These are phyloP conservation scores for Deroplatys truncata DNA, from an alignment of 2,888 invertebrate species.

Conservation along the genomic window DNA sequence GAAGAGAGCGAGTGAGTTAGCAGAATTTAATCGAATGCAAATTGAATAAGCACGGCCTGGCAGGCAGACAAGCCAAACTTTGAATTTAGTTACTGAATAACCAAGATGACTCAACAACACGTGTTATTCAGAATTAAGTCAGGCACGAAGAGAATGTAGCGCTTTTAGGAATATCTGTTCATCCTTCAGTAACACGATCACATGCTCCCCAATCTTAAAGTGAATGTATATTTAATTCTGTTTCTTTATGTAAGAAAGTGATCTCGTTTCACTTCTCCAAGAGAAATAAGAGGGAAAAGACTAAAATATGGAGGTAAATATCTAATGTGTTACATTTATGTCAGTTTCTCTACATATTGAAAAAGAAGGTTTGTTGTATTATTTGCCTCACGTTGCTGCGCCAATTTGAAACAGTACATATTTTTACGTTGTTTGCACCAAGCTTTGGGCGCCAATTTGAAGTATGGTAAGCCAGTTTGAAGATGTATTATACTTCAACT, in stretches of 20 bases:
- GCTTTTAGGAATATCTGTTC: background rate
- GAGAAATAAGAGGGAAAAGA: no score
- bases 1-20: conserved; percentile 20
- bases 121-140: background rate
- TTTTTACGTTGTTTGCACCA: no score
- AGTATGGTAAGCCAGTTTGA: no score
- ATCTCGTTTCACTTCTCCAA: background rate
- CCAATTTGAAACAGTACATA: no score
- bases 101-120: conserved; percentile 15
- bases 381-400: no score
- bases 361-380: no score
- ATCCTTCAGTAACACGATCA: background rate
- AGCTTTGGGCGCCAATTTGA: no score
- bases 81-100: conserved; percentile 13
- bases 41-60: conserved; percentile 19
- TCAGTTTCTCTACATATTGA: no score
- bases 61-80: conserved; percentile 1
- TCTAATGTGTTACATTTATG: no score
- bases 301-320: no score
- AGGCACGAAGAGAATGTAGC: background rate
- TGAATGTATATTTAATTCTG: background rate
- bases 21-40: conserved; percentile 29
- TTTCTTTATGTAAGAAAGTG: no score
- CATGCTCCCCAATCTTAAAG: background rate
- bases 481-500: no score